A percentile compares a stretch with the other conserved stretches of the same genome.
Conservation (phyloP, 2,888 invertebrate genomes). For the Argyra leucocephala region DNA sequence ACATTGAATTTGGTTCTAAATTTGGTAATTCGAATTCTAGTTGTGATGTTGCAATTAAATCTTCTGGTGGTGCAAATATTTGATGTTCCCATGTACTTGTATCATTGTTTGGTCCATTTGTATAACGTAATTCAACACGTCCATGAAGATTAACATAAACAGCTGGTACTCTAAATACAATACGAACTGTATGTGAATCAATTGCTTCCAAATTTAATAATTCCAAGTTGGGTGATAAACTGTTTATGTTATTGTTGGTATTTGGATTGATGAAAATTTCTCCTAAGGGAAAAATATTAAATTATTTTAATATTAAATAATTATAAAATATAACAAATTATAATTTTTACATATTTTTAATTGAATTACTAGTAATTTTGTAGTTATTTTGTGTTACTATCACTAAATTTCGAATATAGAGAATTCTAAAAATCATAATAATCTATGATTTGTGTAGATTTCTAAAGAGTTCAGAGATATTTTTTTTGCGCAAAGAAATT, state of each 20-base stretch:
- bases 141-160: slow-evolving; percentile 78
- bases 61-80: slow-evolving; percentile 78
- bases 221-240: slow-evolving; percentile 42
- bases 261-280: not conserved
- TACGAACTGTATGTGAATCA: slow-evolving; percentile 67
- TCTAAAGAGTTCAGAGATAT: no score
- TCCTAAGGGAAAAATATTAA: not conserved
- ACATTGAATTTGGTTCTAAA: slow-evolving; percentile 67
- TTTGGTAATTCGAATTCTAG: slow-evolving; percentile 73
- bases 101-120: slow-evolving; percentile 63
- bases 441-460: no score
- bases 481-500: no score
- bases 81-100: slow-evolving; percentile 70
- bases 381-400: no score
- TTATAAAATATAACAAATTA: not conserved
- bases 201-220: slow-evolving; percentile 61
- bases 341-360: not conserved
- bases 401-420: no score
- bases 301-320: not conserved
- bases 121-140: slow-evolving; percentile 77
- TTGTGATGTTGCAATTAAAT: slow-evolving; percentile 74
- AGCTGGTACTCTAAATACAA: slow-evolving; percentile 72
- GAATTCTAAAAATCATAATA: no score
- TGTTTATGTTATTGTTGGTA: not conserved
- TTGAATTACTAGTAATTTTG: no score